phyloP scores from a whole-genome alignment of 2,797 vertebrate species.

The Lutjanus argentimaculatus region DNA sequence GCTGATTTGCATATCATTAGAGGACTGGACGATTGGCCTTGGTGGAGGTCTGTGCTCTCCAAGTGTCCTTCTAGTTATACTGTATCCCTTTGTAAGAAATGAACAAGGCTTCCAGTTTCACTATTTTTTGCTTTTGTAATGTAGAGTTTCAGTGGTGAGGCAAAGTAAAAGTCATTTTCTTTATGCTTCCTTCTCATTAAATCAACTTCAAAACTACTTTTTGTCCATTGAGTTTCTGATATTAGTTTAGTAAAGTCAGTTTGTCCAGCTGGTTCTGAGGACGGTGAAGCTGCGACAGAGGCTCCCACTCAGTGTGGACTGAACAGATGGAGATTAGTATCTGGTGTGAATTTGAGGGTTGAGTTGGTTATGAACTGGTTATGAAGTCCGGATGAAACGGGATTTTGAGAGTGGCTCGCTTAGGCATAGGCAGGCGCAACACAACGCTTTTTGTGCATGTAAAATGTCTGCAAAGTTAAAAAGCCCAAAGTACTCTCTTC shows the following conservation, averaged over 20 bases:
- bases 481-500: no score
- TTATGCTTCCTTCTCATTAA: neutral
- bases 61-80: no score
- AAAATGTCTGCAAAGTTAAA: no score
- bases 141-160: neutral
- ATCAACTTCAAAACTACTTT: neutral
- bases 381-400: neutral
- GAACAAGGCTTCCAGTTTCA: no score
- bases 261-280: neutral
- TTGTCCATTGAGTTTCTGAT: neutral
- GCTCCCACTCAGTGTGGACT: neutral
- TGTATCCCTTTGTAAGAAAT: no score
- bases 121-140: neutral
- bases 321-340: neutral
- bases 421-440: no score
- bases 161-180: neutral
- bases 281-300: neutral
- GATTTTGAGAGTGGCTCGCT: no score
- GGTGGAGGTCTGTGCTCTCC: no score
- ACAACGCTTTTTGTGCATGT: no score
- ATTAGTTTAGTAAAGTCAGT: no score
- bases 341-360: neutral
- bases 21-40: no score
- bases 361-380: neutral
- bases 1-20: no score